Conservation (phyloP, 2,888 invertebrate genomes). For the Chrysopilus asiliformis region DNA sequence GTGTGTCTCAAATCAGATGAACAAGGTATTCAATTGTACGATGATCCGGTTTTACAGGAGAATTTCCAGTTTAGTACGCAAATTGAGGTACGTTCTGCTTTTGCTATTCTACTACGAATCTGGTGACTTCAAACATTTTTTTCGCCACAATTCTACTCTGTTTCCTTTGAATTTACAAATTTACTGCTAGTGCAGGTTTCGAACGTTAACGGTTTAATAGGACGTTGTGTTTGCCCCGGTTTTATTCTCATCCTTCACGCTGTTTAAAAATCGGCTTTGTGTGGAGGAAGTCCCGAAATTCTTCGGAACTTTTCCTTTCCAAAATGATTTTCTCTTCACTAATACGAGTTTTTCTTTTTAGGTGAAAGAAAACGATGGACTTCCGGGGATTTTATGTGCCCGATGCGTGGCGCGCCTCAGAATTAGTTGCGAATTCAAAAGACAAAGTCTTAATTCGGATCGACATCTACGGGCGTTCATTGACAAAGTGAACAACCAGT, state of each 20-base stretch:
- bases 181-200: too few species aligned
- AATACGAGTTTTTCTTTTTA: conserved; percentile 13
- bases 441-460: conserved; percentile 21
- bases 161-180: too few species aligned
- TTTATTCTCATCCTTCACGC: too few species aligned
- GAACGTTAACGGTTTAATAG: too few species aligned
- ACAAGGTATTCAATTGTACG: conserved; percentile 17
- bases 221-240: too few species aligned
- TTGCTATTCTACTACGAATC: too few species aligned
- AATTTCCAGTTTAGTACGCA: conserved; percentile 25
- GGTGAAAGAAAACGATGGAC: conserved; percentile 21
- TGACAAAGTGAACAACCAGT: conserved; percentile 22
- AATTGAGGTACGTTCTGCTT: conserved; percentile 23
- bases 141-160: too few species aligned
- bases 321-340: too few species aligned
- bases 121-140: too few species aligned
- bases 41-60: conserved; percentile 16
- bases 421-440: conserved; percentile 22
- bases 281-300: too few species aligned
- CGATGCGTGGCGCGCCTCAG: conserved; percentile 22
- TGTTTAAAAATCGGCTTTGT: too few species aligned
- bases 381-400: conserved; percentile 23
- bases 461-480: conserved; percentile 22
- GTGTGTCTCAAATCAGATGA: conserved; percentile 26
- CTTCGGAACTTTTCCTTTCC: too few species aligned